A percentile compares a stretch with the other conserved stretches of the same genome.
Evolutionary conservation across 2,888 invertebrate species (phyloP).

Genomic region (Erebia ligea): DNA sequence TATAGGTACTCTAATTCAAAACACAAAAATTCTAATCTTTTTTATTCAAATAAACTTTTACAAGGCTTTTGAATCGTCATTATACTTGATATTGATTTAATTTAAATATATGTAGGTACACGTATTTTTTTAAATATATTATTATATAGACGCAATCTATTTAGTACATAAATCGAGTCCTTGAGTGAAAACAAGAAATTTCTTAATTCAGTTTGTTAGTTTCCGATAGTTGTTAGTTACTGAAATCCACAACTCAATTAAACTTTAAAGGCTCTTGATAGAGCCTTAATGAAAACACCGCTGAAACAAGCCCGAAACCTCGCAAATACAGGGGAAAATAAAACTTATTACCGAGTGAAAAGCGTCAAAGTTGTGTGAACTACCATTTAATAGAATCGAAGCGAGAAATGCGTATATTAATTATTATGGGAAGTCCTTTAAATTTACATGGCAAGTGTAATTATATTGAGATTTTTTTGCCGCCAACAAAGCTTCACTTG

Average conservation of each 20-base stretch:
- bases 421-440: constrained; percentile 28
- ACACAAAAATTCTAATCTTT: too few relatives aligned
- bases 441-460: constrained; percentile 27
- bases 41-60: too few relatives aligned
- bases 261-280: constrained; percentile 70
- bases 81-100: too few relatives aligned
- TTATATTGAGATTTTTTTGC: constrained; percentile 22
- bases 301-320: constrained; percentile 27
- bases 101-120: too few relatives aligned
- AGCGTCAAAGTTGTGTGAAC: constrained; percentile 23
- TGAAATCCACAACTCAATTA: constrained; percentile 73
- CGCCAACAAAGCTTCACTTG: constrained; percentile 15
- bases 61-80: too few relatives aligned
- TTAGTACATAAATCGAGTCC: constrained; percentile 37
- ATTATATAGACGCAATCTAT: neutral
- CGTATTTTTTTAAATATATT: too few relatives aligned
- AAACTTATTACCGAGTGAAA: constrained; percentile 26
- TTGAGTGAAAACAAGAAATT: constrained; percentile 48
- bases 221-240: constrained; percentile 63
- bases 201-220: constrained; percentile 60
- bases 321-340: constrained; percentile 39
- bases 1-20: too few relatives aligned
- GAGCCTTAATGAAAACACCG: constrained; percentile 58
- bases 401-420: constrained; percentile 29
- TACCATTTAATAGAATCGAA: constrained; percentile 15